These are phyloP conservation scores for Anas platyrhynchos DNA, from an alignment of 2,113 vertebrate genomes.

Conservation along the genomic window DNA sequence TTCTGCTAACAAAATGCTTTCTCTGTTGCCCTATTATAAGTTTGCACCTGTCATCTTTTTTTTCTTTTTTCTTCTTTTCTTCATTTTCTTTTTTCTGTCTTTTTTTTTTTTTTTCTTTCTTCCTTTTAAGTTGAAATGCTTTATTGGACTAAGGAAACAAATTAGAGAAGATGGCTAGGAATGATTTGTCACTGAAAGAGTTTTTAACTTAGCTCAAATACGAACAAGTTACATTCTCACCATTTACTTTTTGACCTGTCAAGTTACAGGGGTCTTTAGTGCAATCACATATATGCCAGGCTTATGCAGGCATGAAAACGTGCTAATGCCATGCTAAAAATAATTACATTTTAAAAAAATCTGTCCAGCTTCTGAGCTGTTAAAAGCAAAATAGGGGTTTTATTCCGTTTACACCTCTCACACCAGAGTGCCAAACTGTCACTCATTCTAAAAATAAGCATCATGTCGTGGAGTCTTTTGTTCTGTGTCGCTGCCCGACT, in stretches of 20 bases:
- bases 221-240: neutral
- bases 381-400: neutral
- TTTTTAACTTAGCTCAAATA: neutral
- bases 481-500: neutral
- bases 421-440: neutral
- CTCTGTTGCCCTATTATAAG: neutral
- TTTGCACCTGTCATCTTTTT: neutral
- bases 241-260: neutral
- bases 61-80: neutral
- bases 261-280: neutral
- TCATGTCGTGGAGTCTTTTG: neutral
- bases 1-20: neutral
- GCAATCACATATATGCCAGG: neutral
- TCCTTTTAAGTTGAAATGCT: neutral
- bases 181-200: neutral
- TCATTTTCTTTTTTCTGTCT: neutral
- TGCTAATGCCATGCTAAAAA: neutral
- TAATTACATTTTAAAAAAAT: neutral
- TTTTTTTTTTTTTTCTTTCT: neutral
- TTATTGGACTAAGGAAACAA: neutral
- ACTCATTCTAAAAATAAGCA: conserved; percentile 9
- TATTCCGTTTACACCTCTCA: neutral
- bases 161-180: neutral
- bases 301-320: neutral
- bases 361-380: neutral